Base-by-base conservation (phyloP, 2,888 invertebrate species). In the Seira musarum region DNA sequence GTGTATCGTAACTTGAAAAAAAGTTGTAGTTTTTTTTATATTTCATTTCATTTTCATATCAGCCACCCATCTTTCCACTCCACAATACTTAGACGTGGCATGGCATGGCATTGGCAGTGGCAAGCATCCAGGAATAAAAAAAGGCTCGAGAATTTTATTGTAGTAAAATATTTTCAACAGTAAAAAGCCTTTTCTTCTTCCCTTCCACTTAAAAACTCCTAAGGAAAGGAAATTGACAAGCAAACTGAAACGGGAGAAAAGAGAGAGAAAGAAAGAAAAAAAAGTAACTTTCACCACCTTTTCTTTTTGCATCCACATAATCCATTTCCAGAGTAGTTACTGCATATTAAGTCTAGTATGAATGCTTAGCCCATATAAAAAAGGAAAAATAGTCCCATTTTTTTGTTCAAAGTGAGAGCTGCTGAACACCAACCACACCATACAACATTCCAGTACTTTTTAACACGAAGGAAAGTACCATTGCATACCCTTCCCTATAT, bases 211-310 rank as follows among this genome's bases (percentile, higher is more conserved):
- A 30, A 30, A 30, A 30, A 30, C n/a, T n/a, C n/a, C n/a, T 30
- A 22, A 35, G 19, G 40, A 68, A 10, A n/a, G 30, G 49, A 76
- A 70, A 65, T 69, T 70, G 76, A 69, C 76, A 13, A 53, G 65
- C 49, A 65, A 77, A 46, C 17, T 13, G 70, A 61, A 25, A 64
- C 40, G 57, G 30, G 69, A 68, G 30, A 19, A 68, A 49, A 74
- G 57, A 57, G 25, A 61, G 63, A 68, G 40, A 57, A 72, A 40
- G 30, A 57, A 77, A 77, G 60, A 79, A 61, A 57, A 71, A 64
- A 80, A 71, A 74, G 69, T 74, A 68, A 60, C 70, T 74, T 73
- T 74, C 74, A 73, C 74, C 73, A 80, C 71, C 30, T 63, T 78
- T 49, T 64, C 30, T 63, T 78, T 49, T 64, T 13, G 10, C 24